Evolutionary conservation across 2,113 vertebrate species (phyloP).

Genomic region (Ammodytes dubius): DNA sequence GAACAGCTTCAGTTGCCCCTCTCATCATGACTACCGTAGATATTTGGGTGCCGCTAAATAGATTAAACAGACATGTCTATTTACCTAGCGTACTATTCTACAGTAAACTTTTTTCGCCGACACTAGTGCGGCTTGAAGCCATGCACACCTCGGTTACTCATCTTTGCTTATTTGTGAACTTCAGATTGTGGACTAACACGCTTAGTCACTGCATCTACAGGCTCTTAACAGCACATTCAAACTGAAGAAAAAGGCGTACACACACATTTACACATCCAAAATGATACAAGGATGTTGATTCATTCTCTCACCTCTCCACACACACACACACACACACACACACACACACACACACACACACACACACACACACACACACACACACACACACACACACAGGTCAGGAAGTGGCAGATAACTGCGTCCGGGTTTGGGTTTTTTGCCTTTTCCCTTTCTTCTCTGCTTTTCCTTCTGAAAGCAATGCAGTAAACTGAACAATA

Average conservation of each 20-base stretch:
- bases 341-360: too few relatives aligned
- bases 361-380: too few relatives aligned
- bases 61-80: neutral
- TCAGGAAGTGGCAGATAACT: slow-evolving; percentile 12
- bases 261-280: slow-evolving; percentile 25
- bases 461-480: slow-evolving; percentile 59
- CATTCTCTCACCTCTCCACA: slow-evolving; percentile 11
- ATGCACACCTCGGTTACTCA: neutral
- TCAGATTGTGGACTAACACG: slow-evolving; percentile 32
- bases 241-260: slow-evolving; percentile 4
- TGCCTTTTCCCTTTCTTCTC: slow-evolving; percentile 33
- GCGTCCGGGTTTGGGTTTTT: slow-evolving; percentile 36
- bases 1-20: neutral
- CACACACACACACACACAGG: neutral
- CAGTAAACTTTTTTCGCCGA: neutral
- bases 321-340: slow-evolving; percentile 5
- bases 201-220: slow-evolving; percentile 10
- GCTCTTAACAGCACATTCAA: slow-evolving; percentile 23
- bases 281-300: slow-evolving; percentile 20
- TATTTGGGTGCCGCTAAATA: neutral
- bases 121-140: neutral
- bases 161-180: slow-evolving; percentile 26
- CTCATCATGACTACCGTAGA: neutral
- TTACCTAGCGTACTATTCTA: neutral
- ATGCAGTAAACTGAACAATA: slow-evolving; percentile 59